Conservation (phyloP, 2,888 invertebrate species). For the Habroteleia sp. region DNA sequence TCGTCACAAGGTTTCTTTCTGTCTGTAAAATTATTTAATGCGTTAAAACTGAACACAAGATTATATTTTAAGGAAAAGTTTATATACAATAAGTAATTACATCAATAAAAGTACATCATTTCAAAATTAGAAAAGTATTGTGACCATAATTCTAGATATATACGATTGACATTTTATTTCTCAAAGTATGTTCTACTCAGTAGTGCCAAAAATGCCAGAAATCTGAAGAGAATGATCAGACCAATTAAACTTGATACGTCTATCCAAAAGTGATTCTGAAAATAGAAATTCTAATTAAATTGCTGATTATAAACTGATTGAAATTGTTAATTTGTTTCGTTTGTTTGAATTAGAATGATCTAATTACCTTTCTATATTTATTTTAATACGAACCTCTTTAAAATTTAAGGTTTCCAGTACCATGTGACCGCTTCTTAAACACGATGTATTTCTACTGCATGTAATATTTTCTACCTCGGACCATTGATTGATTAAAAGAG, state of each 20-base stretch:
- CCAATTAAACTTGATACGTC: constrained; percentile 88
- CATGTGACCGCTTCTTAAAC: constrained; percentile 89
- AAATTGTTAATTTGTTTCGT: background rate
- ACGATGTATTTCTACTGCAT: constrained; percentile 89
- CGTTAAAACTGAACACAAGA: no score
- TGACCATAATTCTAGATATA: no score
- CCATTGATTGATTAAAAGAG: constrained; percentile 95
- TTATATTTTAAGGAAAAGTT: no score
- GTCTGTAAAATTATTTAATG: no score
- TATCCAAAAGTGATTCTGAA: constrained; percentile 74
- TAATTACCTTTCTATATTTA: background rate
- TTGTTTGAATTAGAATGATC: no score
- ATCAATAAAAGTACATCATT: no score
- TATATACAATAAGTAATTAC: no score
- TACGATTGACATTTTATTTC: constrained; percentile 6
- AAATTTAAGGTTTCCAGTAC: constrained; percentile 91
- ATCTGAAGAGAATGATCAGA: constrained; percentile 88
- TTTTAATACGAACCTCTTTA: constrained; percentile 83
- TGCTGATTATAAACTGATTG: background rate
- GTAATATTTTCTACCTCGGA: constrained; percentile 88
- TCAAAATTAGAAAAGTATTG: no score
- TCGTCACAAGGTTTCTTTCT: no score
- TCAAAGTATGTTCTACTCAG: constrained; percentile 84
- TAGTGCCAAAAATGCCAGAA: constrained; percentile 89
- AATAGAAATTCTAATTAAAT: constrained; percentile 24